Evolutionary conservation across 2,888 invertebrate species (phyloP), one percentile per base, ranked within the genome.

Genomic region (Drosophila ezoana): DNA sequence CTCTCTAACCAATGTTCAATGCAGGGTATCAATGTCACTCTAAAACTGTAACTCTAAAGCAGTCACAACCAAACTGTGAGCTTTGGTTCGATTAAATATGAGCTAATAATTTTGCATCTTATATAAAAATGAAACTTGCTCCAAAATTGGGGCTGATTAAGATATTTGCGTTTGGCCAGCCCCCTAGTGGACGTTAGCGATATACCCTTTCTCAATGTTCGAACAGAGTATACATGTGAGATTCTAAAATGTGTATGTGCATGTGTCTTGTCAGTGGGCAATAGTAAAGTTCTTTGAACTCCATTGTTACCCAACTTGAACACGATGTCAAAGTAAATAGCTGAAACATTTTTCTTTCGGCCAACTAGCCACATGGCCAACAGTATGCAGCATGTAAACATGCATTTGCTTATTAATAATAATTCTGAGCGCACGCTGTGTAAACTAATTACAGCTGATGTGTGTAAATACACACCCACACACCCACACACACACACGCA

Each of bases 381-480:
- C 16, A 14, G 54, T 44, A 40, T 62, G 41, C 69, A 68, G 73
- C 73, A 74, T 69, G 59, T 62, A 49, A 53, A 43, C 49, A 53
- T 63, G 54, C 60, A 59, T 76, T 81, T 81, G 58, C 54, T 74
- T 85, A 85, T 87, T 72, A 64, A 71, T 70, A 79, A 71, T 65
- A 69, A 70, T 68, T 72, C 58, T 60, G 52, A 52, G 52, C 54
- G 47, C 65, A 53, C 61, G 59, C 67, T 65, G 62, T 62, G 72
- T 82, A 65, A 85, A 80, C 83, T 88, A 83, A 87, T 88, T 85
- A 79, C 59, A 48, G 45, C 54, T 72, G 71, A 76, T 76, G 49
- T 73, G 79, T 74, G 81, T 59, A 74, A 78, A 72, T 54, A 81
- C 35, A 32, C 43, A 11, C n/a, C 11, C 35, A 47, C 28, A 35